Base-by-base conservation (phyloP, 2,113 vertebrate genomes). In the Gallinago media region DNA sequence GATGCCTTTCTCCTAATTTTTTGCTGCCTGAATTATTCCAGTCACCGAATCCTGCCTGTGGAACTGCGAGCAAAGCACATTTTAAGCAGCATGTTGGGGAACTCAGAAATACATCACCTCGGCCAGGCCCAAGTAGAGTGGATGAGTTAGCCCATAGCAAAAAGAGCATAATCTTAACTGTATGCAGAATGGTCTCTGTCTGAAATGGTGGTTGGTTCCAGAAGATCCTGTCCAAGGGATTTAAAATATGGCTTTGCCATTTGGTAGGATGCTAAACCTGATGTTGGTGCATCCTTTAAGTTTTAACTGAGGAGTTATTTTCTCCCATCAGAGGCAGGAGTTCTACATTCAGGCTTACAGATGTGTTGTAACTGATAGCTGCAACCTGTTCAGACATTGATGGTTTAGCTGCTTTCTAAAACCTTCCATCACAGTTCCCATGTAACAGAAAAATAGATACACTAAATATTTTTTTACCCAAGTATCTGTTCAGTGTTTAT, bases 1-100 rank as follows among this genome's bases (percentile, higher is more conserved):
- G 34, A 82, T 62, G 11, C 25, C 42, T 54, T 59, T 61, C 36
- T 90, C 17, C 49, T 55, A 15, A 15, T 78, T 74, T 61, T 93
- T 81, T 63, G 7, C 63, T 94, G 72, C 55, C 59, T 83, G 93
- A 82, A 87, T 89, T 83, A 38, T 81, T 75, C 4, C 14, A 62
- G 29, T 70, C 62, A 52, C 72, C 3, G 5, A 76, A 20, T 65
- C 77, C 76, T 83, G 55, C 47, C 50, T 42, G 0, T 68, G 85
- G 61, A 89, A 38, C 36, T 82, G 23, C 58, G 42, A 50, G 71
- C 63, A 42, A 81, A 91, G 50, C 54, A 50, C 54, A 19, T 84
- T 61, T 76, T 62, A 66, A 61, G 31, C 36, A 76, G 34, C 29
- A 32, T 7, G 0, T 68, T 63, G 56, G 55, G 70, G 11, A 36